These are phyloP conservation scores for Cerastoderma edule DNA, from an alignment of 2,888 invertebrate genomes.

Conservation along the genomic window DNA sequence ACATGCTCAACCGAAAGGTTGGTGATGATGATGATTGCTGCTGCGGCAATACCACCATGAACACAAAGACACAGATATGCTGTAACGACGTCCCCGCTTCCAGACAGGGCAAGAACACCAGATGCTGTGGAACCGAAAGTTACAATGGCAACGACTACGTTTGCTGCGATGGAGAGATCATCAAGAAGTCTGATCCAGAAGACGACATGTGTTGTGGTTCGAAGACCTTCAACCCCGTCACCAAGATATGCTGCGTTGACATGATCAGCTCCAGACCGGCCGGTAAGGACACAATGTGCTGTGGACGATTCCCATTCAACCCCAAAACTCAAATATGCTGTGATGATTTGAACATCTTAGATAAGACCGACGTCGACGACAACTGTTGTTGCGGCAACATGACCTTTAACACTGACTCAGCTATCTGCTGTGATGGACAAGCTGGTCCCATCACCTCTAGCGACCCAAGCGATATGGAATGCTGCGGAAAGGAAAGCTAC, in stretches of 20 bases:
- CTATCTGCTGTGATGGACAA: conserved; percentile 48
- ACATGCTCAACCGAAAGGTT: conserved; percentile 28
- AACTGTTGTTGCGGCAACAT: conserved; percentile 53
- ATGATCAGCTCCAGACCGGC: conserved; percentile 32
- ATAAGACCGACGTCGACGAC: conserved; percentile 39
- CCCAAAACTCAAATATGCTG: conserved; percentile 44
- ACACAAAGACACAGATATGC: conserved; percentile 47
- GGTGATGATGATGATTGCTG: conserved; percentile 41
- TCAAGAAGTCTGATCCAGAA: conserved; percentile 30
- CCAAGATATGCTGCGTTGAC: conserved; percentile 47
- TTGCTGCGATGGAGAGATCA: conserved; percentile 42
- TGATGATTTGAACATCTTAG: conserved; percentile 44
- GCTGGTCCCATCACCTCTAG: conserved; percentile 28
- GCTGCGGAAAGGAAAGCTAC: conserved; percentile 40
- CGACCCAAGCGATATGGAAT: conserved; percentile 36
- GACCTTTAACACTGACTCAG: conserved; percentile 41
- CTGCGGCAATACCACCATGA: conserved; percentile 50
- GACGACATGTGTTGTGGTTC: conserved; percentile 50
- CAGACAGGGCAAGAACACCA: conserved; percentile 30
- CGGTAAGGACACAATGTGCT: conserved; percentile 38
- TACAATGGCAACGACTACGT: conserved; percentile 29
- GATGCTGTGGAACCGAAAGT: conserved; percentile 44
- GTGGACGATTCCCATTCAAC: conserved; percentile 35
- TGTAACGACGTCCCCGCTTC: conserved; percentile 37
- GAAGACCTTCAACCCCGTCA: conserved; percentile 40